Evolutionary conservation across 2,113 vertebrate species (phyloP).

Genomic region (Erythrolamprus reginae): DNA sequence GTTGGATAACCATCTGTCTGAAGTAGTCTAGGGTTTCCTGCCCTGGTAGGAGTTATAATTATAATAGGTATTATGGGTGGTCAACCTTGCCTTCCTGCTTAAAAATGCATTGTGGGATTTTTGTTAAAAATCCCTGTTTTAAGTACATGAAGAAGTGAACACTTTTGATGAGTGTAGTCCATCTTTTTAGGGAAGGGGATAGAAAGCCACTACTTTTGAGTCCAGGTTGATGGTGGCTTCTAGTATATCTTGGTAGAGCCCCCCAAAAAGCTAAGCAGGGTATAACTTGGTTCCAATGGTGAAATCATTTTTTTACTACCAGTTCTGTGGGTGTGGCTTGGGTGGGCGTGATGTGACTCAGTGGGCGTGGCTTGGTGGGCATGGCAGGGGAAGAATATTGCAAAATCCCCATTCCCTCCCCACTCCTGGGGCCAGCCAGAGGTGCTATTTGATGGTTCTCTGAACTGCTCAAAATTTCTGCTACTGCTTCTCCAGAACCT

Average conservation of each 20-base stretch:
- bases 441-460: too few species aligned
- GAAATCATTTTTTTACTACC: too few species aligned
- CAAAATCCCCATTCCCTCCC: too few species aligned
- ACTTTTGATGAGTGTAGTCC: background rate
- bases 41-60: background rate
- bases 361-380: too few species aligned
- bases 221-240: background rate
- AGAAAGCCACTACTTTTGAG: background rate
- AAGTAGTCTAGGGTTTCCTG: too few species aligned
- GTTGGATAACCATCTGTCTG: too few species aligned
- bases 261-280: background rate
- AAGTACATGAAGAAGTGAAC: background rate
- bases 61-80: background rate
- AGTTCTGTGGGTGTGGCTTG: too few species aligned
- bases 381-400: too few species aligned
- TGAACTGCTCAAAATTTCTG: too few species aligned
- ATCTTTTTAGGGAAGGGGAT: background rate
- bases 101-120: background rate
- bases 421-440: too few species aligned
- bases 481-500: too few species aligned
- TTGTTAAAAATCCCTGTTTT: background rate
- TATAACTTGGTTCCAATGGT: background rate
- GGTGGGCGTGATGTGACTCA: too few species aligned
- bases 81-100: background rate
- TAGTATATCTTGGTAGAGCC: background rate